A percentile compares a stretch with the other conserved stretches of the same genome.
Conservation (phyloP, 2,888 invertebrate species). For the Scotopteryx bipunctaria region DNA sequence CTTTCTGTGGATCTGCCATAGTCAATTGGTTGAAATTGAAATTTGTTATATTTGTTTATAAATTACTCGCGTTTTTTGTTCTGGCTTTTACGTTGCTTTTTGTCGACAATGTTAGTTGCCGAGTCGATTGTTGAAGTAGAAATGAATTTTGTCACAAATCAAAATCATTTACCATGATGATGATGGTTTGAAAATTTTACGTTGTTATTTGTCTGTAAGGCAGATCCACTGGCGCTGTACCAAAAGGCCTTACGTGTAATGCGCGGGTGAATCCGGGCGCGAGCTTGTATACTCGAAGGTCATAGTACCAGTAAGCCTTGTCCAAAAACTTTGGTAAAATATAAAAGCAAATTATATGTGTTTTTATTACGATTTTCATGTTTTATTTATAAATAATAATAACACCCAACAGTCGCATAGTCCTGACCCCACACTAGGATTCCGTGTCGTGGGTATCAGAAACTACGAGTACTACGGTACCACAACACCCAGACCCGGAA, state of each 20-base stretch:
- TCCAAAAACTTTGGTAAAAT: conserved; percentile 74
- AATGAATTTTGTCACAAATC: conserved; percentile 10
- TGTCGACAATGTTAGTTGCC: conserved; percentile 3
- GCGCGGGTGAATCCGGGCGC: conserved; percentile 59
- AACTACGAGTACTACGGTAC: too few species aligned
- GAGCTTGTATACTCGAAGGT: conserved; percentile 60
- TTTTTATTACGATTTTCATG: conserved; percentile 74
- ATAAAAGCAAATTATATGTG: conserved; percentile 81
- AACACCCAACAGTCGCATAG: too few species aligned
- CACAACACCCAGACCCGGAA: too few species aligned
- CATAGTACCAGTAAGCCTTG: conserved; percentile 69
- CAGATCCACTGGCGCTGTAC: conserved; percentile 57
- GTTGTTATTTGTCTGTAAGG: conserved; percentile 27
- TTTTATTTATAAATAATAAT: conserved; percentile 53
- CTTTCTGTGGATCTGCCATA: conserved; percentile 20
- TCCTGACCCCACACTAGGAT: too few species aligned
- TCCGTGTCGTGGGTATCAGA: background rate
- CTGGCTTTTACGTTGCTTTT: background rate
- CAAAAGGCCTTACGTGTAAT: conserved; percentile 59
- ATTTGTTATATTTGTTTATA: conserved; percentile 6
- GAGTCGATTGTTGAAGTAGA: background rate
- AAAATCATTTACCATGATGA: conserved; percentile 5
- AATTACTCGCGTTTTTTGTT: background rate
- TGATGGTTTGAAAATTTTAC: too few species aligned
- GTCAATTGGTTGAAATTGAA: background rate